Percentiles rank a stretch among this genome's conserved stretches.
These are phyloP conservation scores for Porites lutea DNA, from an alignment of 64 coral and sea anemone genomes.

Conservation along the genomic window DNA sequence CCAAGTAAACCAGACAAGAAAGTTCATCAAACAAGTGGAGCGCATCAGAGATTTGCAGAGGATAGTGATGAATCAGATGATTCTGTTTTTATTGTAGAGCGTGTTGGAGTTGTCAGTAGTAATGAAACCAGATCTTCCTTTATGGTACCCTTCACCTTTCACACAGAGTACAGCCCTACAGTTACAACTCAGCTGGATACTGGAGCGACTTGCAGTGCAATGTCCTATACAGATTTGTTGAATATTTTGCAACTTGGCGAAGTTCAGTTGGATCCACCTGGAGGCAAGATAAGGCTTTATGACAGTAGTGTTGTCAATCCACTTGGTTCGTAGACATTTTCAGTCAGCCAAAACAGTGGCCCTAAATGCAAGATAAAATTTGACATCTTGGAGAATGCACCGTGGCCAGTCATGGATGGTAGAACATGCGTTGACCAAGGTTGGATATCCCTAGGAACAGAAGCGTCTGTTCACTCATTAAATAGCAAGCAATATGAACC, in stretches of 20 bases:
- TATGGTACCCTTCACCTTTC: not conserved
- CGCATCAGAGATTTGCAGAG: too few species aligned
- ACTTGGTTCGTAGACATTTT: not conserved
- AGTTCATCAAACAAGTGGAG: not conserved
- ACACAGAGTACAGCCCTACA: not conserved
- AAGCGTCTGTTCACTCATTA: too few species aligned
- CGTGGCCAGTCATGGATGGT: too few species aligned
- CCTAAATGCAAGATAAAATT: too few species aligned
- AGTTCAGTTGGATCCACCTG: slow-evolving; percentile 9
- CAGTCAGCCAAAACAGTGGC: too few species aligned
- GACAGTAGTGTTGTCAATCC: not conserved
- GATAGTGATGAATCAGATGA: not conserved
- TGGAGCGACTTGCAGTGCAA: not conserved
- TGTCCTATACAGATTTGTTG: not conserved
- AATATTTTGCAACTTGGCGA: slow-evolving; percentile 2
- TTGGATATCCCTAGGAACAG: too few species aligned
- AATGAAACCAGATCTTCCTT: not conserved
- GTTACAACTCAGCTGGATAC: slow-evolving; percentile 11
- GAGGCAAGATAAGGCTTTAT: slow-evolving; percentile 17
- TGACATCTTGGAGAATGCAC: not conserved
- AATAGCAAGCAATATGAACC: not conserved
- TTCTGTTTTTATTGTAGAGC: not conserved
- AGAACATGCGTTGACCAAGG: too few species aligned
- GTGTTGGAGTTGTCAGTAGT: slow-evolving; percentile 13
- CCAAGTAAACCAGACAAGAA: not conserved